Percentiles rank a stretch among this genome's conserved stretches.
phyloP scores from a whole-genome alignment of 2,797 vertebrate species.

The Pseudochirops cupreus region DNA sequence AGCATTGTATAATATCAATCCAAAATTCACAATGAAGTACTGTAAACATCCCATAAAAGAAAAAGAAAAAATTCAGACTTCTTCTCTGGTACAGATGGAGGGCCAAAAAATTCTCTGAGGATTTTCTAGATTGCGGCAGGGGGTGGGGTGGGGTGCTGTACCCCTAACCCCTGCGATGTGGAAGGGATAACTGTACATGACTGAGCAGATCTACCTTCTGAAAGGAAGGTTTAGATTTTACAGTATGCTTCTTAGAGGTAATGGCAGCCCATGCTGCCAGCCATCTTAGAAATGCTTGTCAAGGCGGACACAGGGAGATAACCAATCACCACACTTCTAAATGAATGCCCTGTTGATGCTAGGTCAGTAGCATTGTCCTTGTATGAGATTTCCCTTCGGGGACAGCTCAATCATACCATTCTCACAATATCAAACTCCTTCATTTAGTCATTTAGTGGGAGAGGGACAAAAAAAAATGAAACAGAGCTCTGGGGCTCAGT shows the following conservation, averaged over 20 bases:
- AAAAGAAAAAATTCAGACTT: background rate
- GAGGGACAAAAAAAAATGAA: background rate
- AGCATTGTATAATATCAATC: background rate
- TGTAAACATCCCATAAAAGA: background rate
- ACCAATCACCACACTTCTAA: background rate
- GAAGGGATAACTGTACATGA: background rate
- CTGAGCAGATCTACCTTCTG: background rate
- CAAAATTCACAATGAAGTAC: background rate
- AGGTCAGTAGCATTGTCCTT: background rate
- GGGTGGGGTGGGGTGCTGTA: too few relatives aligned
- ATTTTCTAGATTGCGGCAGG: background rate
- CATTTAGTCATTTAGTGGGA: background rate
- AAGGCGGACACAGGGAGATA: background rate
- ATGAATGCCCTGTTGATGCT: background rate
- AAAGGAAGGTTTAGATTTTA: background rate
- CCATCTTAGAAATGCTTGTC: background rate
- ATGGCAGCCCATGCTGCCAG: background rate
- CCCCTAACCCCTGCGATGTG: background rate
- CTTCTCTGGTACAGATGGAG: background rate
- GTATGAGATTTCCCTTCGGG: background rate
- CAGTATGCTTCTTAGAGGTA: background rate
- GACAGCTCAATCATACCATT: background rate
- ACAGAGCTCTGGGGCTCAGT: background rate
- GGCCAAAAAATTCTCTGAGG: background rate
- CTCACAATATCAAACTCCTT: background rate